Base-by-base conservation (phyloP, 2,113 vertebrate species). In the Gymnorhina tibicen region DNA sequence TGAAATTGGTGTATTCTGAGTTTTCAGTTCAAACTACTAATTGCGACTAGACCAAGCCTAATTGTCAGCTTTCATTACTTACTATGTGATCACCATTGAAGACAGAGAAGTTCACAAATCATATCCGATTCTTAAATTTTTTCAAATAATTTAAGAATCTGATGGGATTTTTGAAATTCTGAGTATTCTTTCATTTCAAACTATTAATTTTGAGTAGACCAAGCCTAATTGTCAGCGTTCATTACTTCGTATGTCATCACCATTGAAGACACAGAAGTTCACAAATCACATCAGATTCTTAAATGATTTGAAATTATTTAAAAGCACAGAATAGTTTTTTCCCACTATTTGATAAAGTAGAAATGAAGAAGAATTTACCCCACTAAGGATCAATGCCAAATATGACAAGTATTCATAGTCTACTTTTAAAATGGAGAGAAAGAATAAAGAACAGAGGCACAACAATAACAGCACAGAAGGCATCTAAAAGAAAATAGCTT, bases 401-500 rank as follows among this genome's bases (percentile, higher is more conserved):
- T 70, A 59, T 66, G 50, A 87, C 76, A 90, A 86, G 53, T 63
- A 75, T 49, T 89, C 26, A 3, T 2, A 78, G 62, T 52, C 59
- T 60, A 91, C 87, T 88, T 95, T 55, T 75, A 56, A 96, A 96
- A 93, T 81, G 79, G 92, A 91, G 62, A 91, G 72, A 49, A 81
- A 76, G 74, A 87, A 82, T 82, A 93, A 82, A 92, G 62, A 93
- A 64, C 70, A 97, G 86, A 74, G 66, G 87, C 87, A 85, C 50
- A 76, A 87, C 92, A 97, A 83, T 63, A 96, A 89, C 77, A 93
- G 80, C 39, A 41, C 18, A 75, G 79, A 94, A 85, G 47, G 78
- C 66, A 87, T 97, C 85, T 56, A 79, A 95, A 97, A 95, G 72
- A 94, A 97, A 97, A 97, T 50, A 96, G 93, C 87, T 85, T 85